These are phyloP conservation scores for Calameuta pallipes DNA, from an alignment of 2,888 invertebrate species.

Conservation along the genomic window DNA sequence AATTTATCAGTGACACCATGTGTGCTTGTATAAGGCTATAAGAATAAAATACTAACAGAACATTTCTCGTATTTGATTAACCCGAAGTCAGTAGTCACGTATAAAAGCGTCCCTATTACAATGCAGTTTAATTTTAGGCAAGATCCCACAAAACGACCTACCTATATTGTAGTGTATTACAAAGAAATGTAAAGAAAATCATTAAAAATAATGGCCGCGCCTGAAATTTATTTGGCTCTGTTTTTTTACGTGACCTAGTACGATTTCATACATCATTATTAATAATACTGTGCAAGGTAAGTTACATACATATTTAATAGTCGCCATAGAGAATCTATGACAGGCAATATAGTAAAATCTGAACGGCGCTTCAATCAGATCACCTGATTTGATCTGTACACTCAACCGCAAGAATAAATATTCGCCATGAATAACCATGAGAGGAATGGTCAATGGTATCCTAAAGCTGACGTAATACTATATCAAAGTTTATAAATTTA, in stretches of 20 bases:
- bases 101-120: background rate
- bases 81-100: conserved; percentile 16
- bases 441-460: background rate
- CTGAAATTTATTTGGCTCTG: background rate
- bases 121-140: background rate
- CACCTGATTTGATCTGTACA: conserved; percentile 21
- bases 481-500: background rate
- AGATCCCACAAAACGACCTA: background rate
- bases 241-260: background rate
- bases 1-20: conserved; percentile 41
- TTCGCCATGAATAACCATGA: conserved; percentile 39
- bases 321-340: background rate
- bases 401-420: conserved; percentile 22
- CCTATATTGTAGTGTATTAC: background rate
- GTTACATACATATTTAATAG: background rate
- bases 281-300: background rate
- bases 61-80: conserved; percentile 43
- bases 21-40: conserved; percentile 54
- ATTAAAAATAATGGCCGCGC: background rate
- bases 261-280: background rate
- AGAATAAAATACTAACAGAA: conserved; percentile 55
- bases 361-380: background rate
- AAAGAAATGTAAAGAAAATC: background rate
- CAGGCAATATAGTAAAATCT: background rate
- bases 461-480: background rate